Base-by-base conservation (phyloP, 1,140 invertebrate species). In the Sipha flava region DNA sequence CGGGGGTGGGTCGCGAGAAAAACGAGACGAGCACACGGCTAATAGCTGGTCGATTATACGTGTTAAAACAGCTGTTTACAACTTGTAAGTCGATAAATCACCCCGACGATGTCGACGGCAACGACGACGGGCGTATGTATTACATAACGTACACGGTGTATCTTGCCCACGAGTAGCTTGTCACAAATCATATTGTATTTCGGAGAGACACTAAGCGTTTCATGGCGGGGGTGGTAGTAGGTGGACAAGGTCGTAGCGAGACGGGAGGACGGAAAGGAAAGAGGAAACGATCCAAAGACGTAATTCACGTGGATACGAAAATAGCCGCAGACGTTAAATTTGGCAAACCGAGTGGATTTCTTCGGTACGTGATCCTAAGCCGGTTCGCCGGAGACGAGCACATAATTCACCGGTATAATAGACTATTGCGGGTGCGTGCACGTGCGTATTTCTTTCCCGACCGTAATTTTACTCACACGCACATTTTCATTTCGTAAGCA, bases 11-110 rank as follows among this genome's bases (percentile, higher is more conserved):
- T 34, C 21, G 31, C 47, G 70, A 73, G 29, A 34, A 73, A 52
- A 73, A 70, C 45, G 68, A 72, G 68, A 72, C 68, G 68, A 72
- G 18, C 70, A 64, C 23, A 7, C 70, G n/a, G 70, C 47, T 73
- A 73, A 73, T 73, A 54, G 70, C 49, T 29, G 29, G 16, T 23
- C 47, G 70, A 73, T 73, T 73, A 72, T 73, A 73, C 47, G 47
- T 54, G 70, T 73, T 73, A 73, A 73, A 73, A 73, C 45, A 73
- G 70, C 45, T 73, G 70, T 73, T 52, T 37, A 73, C 70, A 52
- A 49, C 47, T 73, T 73, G 70, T 73, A 73, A 54, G 45, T 49
- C 70, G 70, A 72, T 73, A 73, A 73, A 73, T 73, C 70, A 73
- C 68, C 49, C 64, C 21, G 64, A 26, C 40, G 18, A 47, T n/a